phyloP scores from a whole-genome alignment of 2,113 vertebrate species.

The Syrmaticus mikado region DNA sequence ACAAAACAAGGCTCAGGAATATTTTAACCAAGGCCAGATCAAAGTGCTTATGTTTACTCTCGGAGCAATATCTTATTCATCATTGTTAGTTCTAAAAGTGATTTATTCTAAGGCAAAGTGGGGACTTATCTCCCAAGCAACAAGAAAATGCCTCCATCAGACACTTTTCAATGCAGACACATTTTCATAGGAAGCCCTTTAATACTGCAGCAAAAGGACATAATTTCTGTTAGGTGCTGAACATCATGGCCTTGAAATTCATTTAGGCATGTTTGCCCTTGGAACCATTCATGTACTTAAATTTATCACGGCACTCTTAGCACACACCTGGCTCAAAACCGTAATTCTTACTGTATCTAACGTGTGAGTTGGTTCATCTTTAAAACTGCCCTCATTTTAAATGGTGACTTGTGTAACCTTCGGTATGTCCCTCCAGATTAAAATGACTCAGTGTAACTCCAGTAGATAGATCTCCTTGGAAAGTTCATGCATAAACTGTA shows the following conservation, averaged over 20 bases:
- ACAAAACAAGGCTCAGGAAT: rapidly evolving
- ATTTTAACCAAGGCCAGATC: background rate
- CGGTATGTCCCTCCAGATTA: slow-evolving; percentile 9
- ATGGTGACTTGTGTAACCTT: slow-evolving; percentile 27
- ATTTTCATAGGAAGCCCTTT: background rate
- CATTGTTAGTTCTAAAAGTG: background rate
- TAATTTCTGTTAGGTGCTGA: background rate
- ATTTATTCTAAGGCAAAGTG: slow-evolving; percentile 4
- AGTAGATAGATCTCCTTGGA: slow-evolving; percentile 48
- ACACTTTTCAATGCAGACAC: background rate
- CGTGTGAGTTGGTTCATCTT: background rate
- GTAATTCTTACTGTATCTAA: background rate
- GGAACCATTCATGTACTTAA: background rate
- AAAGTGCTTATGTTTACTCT: background rate
- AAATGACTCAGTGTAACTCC: slow-evolving; percentile 39
- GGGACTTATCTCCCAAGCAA: background rate
- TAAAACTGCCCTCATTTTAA: slow-evolving; percentile 16
- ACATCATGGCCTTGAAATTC: background rate
- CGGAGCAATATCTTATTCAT: background rate
- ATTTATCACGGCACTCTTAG: background rate
- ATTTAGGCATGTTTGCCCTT: background rate
- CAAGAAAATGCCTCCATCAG: background rate
- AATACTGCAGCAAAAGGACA: background rate
- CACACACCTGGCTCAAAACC: background rate
- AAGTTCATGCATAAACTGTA: slow-evolving; percentile 57